Conservation (phyloP, 2,113 vertebrate species). For the Phylloscopus trochilus region DNA sequence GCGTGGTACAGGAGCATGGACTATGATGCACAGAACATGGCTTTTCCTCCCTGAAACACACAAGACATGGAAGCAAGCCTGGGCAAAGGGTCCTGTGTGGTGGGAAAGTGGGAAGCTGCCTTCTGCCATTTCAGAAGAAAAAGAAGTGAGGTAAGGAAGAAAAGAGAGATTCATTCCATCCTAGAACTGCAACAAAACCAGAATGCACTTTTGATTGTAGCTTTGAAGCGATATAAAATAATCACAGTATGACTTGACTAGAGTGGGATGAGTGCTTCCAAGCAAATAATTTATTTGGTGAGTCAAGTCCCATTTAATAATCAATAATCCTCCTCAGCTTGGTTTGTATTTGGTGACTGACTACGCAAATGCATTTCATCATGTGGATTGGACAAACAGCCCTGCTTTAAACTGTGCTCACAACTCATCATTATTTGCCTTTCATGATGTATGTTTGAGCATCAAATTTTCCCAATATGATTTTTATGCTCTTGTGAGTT, state of each 20-base stretch:
- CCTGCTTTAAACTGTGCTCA: background rate
- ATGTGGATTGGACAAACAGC: background rate
- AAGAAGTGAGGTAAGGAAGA: background rate
- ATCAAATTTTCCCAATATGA: background rate
- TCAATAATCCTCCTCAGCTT: background rate
- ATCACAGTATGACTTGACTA: background rate
- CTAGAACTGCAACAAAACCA: background rate
- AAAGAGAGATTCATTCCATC: background rate
- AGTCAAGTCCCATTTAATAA: background rate
- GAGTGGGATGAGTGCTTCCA: background rate
- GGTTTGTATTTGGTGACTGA: background rate
- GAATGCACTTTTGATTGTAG: background rate
- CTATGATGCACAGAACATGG: background rate
- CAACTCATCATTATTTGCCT: background rate
- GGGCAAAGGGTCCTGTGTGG: background rate
- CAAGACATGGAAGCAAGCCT: background rate
- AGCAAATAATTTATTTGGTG: background rate
- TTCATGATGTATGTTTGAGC: background rate
- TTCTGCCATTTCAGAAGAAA: background rate
- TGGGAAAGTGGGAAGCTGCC: background rate
- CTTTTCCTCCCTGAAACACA: background rate
- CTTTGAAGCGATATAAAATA: background rate
- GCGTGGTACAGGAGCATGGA: fast-evolving
- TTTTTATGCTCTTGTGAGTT: slow-evolving; percentile 7
- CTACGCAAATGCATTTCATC: background rate